Evolutionary conservation across 2,797 vertebrate species (phyloP), one percentile per base, ranked within the genome.

Genomic region (Notamacropus eugenii): DNA sequence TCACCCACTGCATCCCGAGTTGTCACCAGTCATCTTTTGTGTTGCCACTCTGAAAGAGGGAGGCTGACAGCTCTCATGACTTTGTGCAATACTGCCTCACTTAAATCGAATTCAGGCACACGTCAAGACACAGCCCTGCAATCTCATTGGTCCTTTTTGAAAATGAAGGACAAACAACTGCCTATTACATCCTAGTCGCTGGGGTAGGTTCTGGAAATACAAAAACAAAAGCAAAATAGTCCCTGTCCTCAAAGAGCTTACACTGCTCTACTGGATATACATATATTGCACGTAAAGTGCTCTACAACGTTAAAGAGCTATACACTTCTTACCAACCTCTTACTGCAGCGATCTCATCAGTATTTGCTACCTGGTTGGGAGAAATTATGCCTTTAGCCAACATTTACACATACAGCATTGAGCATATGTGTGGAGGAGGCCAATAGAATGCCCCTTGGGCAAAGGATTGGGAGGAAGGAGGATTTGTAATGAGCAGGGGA

Each of bases 371-470:
- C 34, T 90, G 92, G 59, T 90, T 92, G 54, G 93, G 29, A 19
- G 54, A 11, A 92, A 8, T 34, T 67, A 54, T 82, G 34, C 5
- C 12, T 94, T 31, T 93, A 93, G 93, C 90, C 46, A 95, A 67
- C 50, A 96, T 94, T 96, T 92, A 95, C 93, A 91, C 62, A 54
- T 16, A 91, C 74, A 95, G 50, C 93, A 67, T n/a, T 95, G 90
- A 95, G 1, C 90, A 93, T 92, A 55, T 92, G 59, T 46, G 52
- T 52, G 52, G 52, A 95, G 55, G 40, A 50, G 31, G 59, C 19
- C 90, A 94, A 96, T 10, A 90, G 55, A 97, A 96, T 95, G 94
- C 29, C 95, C 55, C 6, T 40, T 96, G 91, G 92, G 95, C 9
- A 82, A 93, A 95, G 11, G 56, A 29, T 54, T 54, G 40, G 74